Evolutionary conservation across 2,113 vertebrate genomes (phyloP), one percentile per base, ranked within the genome.

Genomic region (Vombatus ursinus): DNA sequence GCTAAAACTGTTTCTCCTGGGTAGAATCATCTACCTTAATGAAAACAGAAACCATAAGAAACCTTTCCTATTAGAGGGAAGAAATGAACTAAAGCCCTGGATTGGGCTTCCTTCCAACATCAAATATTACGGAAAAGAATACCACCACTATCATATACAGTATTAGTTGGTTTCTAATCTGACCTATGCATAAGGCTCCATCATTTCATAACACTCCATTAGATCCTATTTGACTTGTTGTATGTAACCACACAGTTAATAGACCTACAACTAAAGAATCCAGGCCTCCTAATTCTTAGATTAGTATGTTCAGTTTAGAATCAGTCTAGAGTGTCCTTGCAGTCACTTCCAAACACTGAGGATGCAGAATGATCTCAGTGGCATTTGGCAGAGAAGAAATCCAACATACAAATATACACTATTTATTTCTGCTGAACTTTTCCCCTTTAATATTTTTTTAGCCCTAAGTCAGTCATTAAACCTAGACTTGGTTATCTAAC

Each of bases 31-130:
- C 47, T n/a, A 52, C 50, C 95, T 53, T 61, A 91, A 0, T 1
- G 49, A 54, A 94, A 94, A 93, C 19, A 47, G 52, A 95, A 47
- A 26, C 68, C 90, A n/a, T 90, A 47, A 91, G 25, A 68, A 90
- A 8, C 25, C n/a, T 52, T 92, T 50, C n/a, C 23, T n/a, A 6
- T 23, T 52, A 47, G 23, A 90, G 1, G 49, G 14, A 19, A 28
- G 25, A 50, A 94, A 0, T 92, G 90, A 95, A 47, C 61, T 50
- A 91, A 50, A 61, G 93, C 49, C 61, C 51, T 53, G 92, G 68
- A 44, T 93, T 50, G 89, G 53, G 25, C n/a, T 96, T 93, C 89
- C 24, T 96, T 92, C 54, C 31, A 28, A 94, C 47, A 57, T 95
- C 53, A 92, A 93, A 93, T 24, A 26, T 90, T 8, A 28, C 90